Evolutionary conservation across 2,797 vertebrate genomes (phyloP), one percentile per base, ranked within the genome.

Genomic region (Acanthis flammea): DNA sequence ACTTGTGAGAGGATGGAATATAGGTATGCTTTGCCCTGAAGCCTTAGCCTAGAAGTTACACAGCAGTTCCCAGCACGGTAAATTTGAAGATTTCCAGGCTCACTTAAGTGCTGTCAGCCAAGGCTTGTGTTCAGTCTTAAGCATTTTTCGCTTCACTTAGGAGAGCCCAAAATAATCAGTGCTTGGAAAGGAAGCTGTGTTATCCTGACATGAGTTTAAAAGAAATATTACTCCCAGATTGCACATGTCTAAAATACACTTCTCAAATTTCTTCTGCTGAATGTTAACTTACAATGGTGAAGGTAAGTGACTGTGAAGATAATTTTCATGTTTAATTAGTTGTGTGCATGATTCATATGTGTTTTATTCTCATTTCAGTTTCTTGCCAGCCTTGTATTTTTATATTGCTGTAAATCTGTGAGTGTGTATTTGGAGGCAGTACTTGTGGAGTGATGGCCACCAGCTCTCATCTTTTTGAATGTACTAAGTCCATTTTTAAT

Each of bases 11-110:
- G 87, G 71, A 73, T 12, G 8, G 68, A 58, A 27, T 60, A 25
- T 74, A 87, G 74, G 72, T 88, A 27, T 55, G 27, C 48, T 71
- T 90, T 84, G n/a, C 45, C 35, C 61, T 71, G 57, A 82, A 84
- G 71, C 67, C 42, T 81, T 57, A 79, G 51, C 53, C 50, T 94
- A 47, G 65, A 42, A 89, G 61, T 92, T 77, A 31, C 2, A 1
- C 74, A 87, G 86, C 77, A 57, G 55, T 82, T 93, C 45, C 45
- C 16, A 14, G 15, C 63, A 61, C 19, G 21, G 86, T 85, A 82
- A 85, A 79, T 79, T 67, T 93, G 88, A 97, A 93, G 92, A 89
- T 86, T 83, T 93, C 93, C 92, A 95, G 92, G 81, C 86, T 89
- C 75, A 42, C 85, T 93, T 92, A 92, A 80, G 53, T 92, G 72